Evolutionary conservation across 2,888 invertebrate genomes (phyloP), one percentile per base, ranked within the genome.

Genomic region (Chrysodeixis includens): DNA sequence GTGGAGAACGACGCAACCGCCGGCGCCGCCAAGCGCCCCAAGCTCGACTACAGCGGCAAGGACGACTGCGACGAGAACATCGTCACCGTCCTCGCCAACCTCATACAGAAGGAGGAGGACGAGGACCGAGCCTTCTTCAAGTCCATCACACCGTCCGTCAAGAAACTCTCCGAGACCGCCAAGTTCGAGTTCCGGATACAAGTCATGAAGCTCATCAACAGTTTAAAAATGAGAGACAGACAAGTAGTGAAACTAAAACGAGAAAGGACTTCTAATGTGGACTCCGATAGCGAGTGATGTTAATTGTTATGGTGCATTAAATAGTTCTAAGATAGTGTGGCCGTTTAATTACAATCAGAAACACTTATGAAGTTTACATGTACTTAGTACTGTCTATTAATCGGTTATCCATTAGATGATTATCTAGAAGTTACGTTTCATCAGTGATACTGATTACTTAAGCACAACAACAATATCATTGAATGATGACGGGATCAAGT

Each of bases 61-160:
- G 84, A 83, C 4, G 61, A 82, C 2, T 30, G 52, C 0, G 85
- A 85, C 9, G 85, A 85, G 6, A 87, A 78, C 46, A 77, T 91
- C 10, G 81, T 89, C 0, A 65, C 85, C 0, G 77, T 91, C 5
- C 83, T 92, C 16, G 85, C 88, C 9, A 89, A 82, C 62, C 69
- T 93, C 32, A 84, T 92, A 46, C 85, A 88, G n/a, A 89, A 83
- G 35, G 93, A 93, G 59, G 90, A 92, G 6, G 93, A 93, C 30
- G 92, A 92, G 56, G 92, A 93, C 49, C 86, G 89, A 52, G 87
- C 92, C 0, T 93, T 93, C 79, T 93, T 93, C 60, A 90, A 86
- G 35, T 92, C 92, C 0, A 88, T 93, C 51, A 86, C 86, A 0
- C 92, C 92, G 0, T 68, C 86, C 0, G 92, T 93, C 1, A 92